Base-by-base conservation (phyloP, 2,888 invertebrate genomes). In the Hecatera dysodea region DNA sequence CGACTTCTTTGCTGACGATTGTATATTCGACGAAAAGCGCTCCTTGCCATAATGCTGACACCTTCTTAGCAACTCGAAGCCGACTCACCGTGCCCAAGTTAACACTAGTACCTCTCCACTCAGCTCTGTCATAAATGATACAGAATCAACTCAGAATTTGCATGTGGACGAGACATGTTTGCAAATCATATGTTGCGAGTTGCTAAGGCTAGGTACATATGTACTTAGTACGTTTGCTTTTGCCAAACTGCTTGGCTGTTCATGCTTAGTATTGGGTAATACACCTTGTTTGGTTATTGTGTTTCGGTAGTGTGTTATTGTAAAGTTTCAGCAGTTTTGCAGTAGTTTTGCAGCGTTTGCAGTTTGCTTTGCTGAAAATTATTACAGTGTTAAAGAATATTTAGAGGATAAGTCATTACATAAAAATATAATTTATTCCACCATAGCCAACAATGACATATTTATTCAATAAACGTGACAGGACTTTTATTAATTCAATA, bases 151-250 rank as follows among this genome's bases (percentile, higher is more conserved):
- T 79, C 84, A 72, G 78, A 85, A 90, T 91, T 90, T 89, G 87
- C 90, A 90, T 88, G 84, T 68, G 83, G 80, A 86, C 87, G 89
- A 87, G 89, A 87, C 86, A 85, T 89, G 91, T 88, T 90, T 91
- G 87, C 88, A 86, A 91, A 90, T 89, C 89, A 89, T 89, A 89
- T 89, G 90, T 89, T 90, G 78, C 86, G 86, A 78, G 82, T 82
- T 84, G 82, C 84, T 72, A 74, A 79, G 78, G 75, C 77, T 80
- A 69, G 72, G 79, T 86, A 81, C 79, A 76, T 61, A 76, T 79
- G 79, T 80, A 77, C 72, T 82, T 72, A 69, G 63, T 63, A 33
- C 61, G 69, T 80, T 72, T 80, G 68, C 69, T 71, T 72, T 78
- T 48, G 12, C 50, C 15, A 29, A 67, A 59, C 63, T 66, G 42